Evolutionary conservation across 1,140 invertebrate genomes (phyloP).

Genomic region (Drosophila willistoni): DNA sequence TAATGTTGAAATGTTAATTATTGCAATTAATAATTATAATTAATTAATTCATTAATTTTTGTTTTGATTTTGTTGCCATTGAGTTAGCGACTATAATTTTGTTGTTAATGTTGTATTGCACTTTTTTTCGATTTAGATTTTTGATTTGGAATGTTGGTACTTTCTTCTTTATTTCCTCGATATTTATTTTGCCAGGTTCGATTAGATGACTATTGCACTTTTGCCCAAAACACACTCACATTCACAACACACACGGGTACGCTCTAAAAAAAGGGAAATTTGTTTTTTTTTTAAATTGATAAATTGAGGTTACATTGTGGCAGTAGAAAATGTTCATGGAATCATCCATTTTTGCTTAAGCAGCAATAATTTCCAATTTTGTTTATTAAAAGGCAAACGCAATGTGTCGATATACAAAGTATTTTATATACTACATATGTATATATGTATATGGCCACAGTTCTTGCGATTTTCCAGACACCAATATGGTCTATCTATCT

Average conservation of each 20-base stretch:
- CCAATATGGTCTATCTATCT: constrained; percentile 27
- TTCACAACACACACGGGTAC: background rate
- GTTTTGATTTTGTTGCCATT: constrained; percentile 13
- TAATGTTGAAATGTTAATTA: constrained; percentile 39
- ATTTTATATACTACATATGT: background rate
- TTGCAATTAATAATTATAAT: constrained; percentile 25
- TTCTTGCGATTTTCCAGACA: constrained; percentile 14
- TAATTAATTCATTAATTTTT: constrained; percentile 10
- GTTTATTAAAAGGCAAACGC: background rate
- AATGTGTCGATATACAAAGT: constrained; percentile 3
- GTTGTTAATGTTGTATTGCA: constrained; percentile 39
- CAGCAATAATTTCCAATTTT: constrained; percentile 15
- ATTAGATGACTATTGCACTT: constrained; percentile 55
- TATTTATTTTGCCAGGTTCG: constrained; percentile 37
- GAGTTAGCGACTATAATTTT: constrained; percentile 24
- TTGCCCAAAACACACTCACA: constrained; percentile 31
- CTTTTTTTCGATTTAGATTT: constrained; percentile 47
- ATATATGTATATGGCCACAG: constrained; percentile 32
- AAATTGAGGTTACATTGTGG: constrained; percentile 42
- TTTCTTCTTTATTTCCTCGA: background rate
- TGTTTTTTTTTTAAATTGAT: constrained; percentile 16
- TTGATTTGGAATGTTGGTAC: constrained; percentile 15
- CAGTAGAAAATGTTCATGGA: background rate
- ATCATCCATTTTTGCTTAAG: constrained; percentile 7
- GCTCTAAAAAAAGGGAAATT: constrained; percentile 29